Evolutionary conservation across 1,140 invertebrate species (phyloP), one percentile per base, ranked within the genome.

Genomic region (Drosophila quadrilineata): DNA sequence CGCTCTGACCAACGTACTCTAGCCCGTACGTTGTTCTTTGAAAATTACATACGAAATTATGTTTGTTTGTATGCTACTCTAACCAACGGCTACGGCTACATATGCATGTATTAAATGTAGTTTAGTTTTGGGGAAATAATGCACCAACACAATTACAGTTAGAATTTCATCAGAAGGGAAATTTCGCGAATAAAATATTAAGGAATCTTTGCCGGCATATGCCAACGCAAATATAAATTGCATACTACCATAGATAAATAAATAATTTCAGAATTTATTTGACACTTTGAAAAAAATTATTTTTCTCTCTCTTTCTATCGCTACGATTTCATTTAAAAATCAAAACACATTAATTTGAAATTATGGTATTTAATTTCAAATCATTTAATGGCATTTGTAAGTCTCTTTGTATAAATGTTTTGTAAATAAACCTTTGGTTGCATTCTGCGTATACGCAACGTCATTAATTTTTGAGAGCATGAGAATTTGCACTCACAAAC

Each of bases 111-210:
- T 28, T 46, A 33, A 48, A 28, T 56, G 49, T 59, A 16, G 41
- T 76, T 58, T 82, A 16, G 41, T 76, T 58, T 82, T 54, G 35
- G 49, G 16, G 14, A 12, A 6, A 38, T 38, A 59, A 67, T 69
- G 59, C 50, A 84, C 77, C 17, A 82, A 84, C 62, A 82, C 63
- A 41, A 40, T n/a, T 60, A 59, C 21, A 59, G 5, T 45, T 46
- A 0, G 29, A 66, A 82, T 82, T 82, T 84, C 76, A 82, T 43
- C 73, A 82, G 40, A 77, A n/a, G 5, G n/a, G 53, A 71, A 75
- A 60, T 24, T 63, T 64, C 53, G 35, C 49, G 21, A 67, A 38
- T 48, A 9, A 6, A 17, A 6, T 2, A 10, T n/a, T n/a, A n/a
- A n/a, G n/a, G n/a, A n/a, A n/a, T n/a, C n/a, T n/a, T n/a, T n/a